Evolutionary conservation across 2,888 invertebrate genomes (phyloP).

Genomic region (Chydorus sphaericus): DNA sequence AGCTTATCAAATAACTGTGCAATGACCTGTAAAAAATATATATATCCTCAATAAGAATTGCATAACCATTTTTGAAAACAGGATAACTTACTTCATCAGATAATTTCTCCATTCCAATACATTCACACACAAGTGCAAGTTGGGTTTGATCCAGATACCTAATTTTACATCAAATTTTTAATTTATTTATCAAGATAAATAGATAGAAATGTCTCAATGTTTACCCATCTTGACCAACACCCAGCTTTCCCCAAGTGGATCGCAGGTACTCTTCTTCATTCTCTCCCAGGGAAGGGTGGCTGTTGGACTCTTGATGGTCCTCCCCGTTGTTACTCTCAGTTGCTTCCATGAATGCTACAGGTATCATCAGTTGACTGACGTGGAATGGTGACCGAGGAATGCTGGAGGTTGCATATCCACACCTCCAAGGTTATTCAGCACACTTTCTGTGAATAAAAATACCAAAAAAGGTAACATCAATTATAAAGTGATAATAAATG

Average conservation of each 20-base stretch:
- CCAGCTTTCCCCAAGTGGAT: conserved; percentile 45
- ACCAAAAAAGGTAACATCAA: no score
- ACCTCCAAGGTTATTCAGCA: no score
- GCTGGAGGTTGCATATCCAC: no score
- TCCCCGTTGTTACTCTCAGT: neutral
- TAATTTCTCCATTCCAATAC: conserved; percentile 47
- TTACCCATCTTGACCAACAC: conserved; percentile 43
- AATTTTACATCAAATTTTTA: no score
- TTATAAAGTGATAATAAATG: no score
- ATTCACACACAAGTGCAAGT: conserved; percentile 46
- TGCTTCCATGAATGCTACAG: conserved; percentile 1
- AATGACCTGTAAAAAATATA: conserved; percentile 30
- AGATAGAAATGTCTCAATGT: no score
- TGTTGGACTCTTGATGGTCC: neutral
- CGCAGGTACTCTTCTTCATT: conserved; percentile 42
- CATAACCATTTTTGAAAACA: neutral
- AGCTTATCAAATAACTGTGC: conserved; percentile 49
- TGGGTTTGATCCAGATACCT: conserved; percentile 46
- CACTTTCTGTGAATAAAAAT: no score
- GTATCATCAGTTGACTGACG: neutral
- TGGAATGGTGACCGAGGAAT: neutral
- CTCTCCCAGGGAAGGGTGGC: conserved; percentile 14
- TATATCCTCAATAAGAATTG: neutral
- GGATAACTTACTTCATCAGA: conserved; percentile 41
- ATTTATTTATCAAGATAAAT: no score